Conservation (phyloP, 2,888 invertebrate species). For the Machimus rusticus region DNA sequence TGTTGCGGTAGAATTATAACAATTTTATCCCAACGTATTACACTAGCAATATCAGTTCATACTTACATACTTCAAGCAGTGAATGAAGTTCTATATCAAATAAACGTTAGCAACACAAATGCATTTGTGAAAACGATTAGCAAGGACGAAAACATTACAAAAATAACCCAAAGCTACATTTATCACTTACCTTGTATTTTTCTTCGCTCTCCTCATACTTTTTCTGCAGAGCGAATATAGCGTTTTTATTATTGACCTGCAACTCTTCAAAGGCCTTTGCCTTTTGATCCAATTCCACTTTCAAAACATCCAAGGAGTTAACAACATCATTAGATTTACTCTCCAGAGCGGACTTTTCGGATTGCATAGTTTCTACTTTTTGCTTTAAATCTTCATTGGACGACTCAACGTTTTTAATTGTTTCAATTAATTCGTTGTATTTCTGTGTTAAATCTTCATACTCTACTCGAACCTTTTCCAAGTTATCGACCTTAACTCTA, state of each 20-base stretch:
- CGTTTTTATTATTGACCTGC: conserved; percentile 55
- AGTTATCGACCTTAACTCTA: conserved; percentile 45
- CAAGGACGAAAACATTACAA: not conserved
- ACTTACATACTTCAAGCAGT: not conserved
- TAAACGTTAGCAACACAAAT: conserved; percentile 11
- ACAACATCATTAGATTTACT: conserved; percentile 20
- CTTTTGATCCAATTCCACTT: conserved; percentile 53
- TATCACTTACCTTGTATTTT: conserved; percentile 54
- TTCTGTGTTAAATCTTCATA: conserved; percentile 52
- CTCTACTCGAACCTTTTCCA: conserved; percentile 46
- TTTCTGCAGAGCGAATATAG: conserved; percentile 55
- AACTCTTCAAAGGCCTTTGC: conserved; percentile 51
- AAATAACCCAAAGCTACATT: not conserved
- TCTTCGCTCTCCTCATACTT: conserved; percentile 58
- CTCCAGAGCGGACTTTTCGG: conserved; percentile 44
- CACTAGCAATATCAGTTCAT: not conserved
- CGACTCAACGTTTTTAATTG: conserved; percentile 55
- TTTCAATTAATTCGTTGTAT: conserved; percentile 44
- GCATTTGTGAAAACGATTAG: conserved; percentile 1
- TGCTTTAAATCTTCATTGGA: conserved; percentile 60
- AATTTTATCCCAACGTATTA: not conserved
- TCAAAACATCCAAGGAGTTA: conserved; percentile 59
- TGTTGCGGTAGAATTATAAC: not conserved
- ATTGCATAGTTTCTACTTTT: conserved; percentile 57
- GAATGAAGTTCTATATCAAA: not conserved